Conservation (phyloP, 2,888 invertebrate species). For the Choristoneura rosaceana region DNA sequence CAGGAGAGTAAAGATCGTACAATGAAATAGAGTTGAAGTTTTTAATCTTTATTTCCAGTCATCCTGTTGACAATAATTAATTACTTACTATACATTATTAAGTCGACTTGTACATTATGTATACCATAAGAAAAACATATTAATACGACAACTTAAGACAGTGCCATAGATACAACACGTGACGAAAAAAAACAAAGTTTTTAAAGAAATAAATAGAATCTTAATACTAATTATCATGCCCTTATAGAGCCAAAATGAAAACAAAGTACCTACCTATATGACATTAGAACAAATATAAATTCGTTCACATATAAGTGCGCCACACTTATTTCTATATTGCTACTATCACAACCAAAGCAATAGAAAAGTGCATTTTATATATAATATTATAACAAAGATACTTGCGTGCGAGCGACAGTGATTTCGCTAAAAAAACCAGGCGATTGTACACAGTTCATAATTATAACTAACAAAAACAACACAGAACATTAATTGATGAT, state of each 20-base stretch:
- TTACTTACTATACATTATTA: constrained; percentile 20
- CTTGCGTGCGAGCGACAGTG: background rate
- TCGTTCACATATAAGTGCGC: constrained; percentile 12
- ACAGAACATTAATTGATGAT: background rate
- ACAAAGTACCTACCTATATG: constrained; percentile 25
- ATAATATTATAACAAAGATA: background rate
- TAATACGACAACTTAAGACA: constrained; percentile 9
- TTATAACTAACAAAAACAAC: background rate
- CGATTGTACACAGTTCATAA: background rate
- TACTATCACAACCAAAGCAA: constrained; percentile 39
- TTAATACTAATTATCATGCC: constrained; percentile 19
- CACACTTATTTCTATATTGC: constrained; percentile 19
- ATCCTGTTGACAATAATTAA: constrained; percentile 36
- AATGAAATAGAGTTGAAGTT: background rate
- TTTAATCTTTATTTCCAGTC: constrained; percentile 35
- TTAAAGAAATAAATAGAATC: constrained; percentile 27
- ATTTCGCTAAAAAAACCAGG: background rate
- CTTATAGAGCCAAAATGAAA: constrained; percentile 22
- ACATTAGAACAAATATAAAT: constrained; percentile 34
- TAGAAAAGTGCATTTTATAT: constrained; percentile 6
- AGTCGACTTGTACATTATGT: constrained; percentile 24
- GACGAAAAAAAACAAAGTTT: constrained; percentile 16
- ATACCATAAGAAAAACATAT: constrained; percentile 18
- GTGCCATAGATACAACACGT: constrained; percentile 9
- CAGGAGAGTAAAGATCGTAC: too few relatives aligned